These are phyloP conservation scores for Thamnophis sirtalis DNA, from an alignment of 2,113 vertebrate genomes.

Conservation along the genomic window DNA sequence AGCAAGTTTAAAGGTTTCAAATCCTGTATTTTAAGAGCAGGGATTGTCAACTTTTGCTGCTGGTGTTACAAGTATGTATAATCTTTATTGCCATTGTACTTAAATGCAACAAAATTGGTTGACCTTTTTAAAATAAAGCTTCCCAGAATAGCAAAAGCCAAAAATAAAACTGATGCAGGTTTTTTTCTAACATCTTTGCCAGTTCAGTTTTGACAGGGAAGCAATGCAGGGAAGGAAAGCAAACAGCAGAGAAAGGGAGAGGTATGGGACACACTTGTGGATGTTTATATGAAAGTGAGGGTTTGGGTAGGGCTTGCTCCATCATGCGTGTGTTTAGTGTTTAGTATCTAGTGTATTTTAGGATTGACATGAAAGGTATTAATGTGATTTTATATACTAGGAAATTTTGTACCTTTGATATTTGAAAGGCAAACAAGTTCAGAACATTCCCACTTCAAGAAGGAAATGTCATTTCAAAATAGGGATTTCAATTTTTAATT, in stretches of 20 bases:
- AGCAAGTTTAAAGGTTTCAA: not conserved
- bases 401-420: not conserved
- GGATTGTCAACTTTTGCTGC: not conserved
- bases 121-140: not conserved
- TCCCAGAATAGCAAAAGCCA: not conserved
- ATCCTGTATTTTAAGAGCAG: not conserved
- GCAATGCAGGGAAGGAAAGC: not conserved
- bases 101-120: no score
- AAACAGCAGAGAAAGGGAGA: not conserved
- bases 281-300: not conserved
- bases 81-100: no score
- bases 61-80: not conserved
- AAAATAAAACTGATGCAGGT: not conserved
- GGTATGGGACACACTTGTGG: not conserved
- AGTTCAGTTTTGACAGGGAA: not conserved
- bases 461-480: not conserved
- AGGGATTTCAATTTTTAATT: not conserved
- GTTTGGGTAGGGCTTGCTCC: not conserved
- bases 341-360: not conserved
- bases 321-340: no score
- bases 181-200: not conserved
- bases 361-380: not conserved
- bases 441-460: not conserved
- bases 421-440: not conserved
- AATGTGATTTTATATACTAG: not conserved